Base-by-base conservation (phyloP, 1,140 invertebrate species). In the Lysiphlebus fabarum region DNA sequence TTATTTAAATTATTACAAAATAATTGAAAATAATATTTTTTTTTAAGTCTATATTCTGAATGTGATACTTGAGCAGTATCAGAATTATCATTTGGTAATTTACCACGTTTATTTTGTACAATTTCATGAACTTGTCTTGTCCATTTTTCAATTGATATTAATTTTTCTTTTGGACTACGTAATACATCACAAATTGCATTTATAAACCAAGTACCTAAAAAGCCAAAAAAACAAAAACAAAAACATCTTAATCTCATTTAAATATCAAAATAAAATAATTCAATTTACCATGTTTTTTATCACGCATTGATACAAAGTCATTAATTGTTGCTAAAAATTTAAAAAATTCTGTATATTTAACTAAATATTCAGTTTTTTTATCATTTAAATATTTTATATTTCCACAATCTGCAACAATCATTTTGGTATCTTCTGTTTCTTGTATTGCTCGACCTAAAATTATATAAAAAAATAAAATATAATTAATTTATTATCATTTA, bases 171-270 rank as follows among this genome's bases (percentile, higher is more conserved):
- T n/a, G 26, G 33, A 12, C 40, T 7, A n/a, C 40, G 8, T 4
- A 60, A 49, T 10, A 60, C 58, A 12, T 40, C 37, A 34, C 58
- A 60, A 6, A 55, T 10, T 2, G 44, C 58, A 11, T 47, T 33
- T 2, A 60, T 60, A 33, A 60, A 60, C 58, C 58, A 60, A 0
- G 47, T 40, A 26, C 56, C 56, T 56, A 7, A 12, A 38, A 26
- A n/a, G n/a, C n/a, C n/a, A n/a, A n/a, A 26, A 34, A 44, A 36
- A 7, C n/a, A 3, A 2, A 45, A 38, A 44, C 4, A 36, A 14
- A 11, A 36, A 12, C 10, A 34, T n/a, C n/a, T n/a, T n/a, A n/a
- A n/a, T n/a, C n/a, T n/a, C n/a, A n/a, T n/a, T 55, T 44, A 11
- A 54, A 5, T 44, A 44, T 40, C 34, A 10, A 55, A 12, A 41